Conservation (phyloP, 35 echinoderm and acorn worm species). For the Hemicentrotus pulcherrimus region DNA sequence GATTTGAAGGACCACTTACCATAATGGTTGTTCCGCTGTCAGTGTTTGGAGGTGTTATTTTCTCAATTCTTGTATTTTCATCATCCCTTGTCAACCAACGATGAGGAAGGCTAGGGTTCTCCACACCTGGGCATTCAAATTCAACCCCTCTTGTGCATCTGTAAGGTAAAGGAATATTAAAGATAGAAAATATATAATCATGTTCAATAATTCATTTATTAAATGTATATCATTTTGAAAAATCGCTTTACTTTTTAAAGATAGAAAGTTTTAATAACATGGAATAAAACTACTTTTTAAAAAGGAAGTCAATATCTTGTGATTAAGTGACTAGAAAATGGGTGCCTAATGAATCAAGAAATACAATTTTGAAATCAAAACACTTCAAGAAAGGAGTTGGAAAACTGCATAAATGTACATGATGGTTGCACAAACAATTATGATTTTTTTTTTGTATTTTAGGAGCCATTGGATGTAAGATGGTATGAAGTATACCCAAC, state of each 20-base stretch:
- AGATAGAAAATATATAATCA: not conserved
- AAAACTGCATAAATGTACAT: too few species aligned
- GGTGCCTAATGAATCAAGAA: too few species aligned
- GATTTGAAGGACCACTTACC: constrained; percentile 34
- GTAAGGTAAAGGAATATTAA: not conserved
- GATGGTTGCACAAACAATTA: too few species aligned
- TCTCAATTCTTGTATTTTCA: constrained; percentile 52
- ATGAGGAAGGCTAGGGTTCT: constrained; percentile 18
- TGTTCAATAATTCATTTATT: too few species aligned
- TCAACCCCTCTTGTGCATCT: constrained; percentile 71
- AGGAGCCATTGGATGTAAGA: not conserved
- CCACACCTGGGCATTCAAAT: constrained; percentile 58
- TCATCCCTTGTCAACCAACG: constrained; percentile 64
- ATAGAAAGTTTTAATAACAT: too few species aligned
- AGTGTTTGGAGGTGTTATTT: constrained; percentile 71
- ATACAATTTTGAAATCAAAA: not conserved
- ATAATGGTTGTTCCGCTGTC: constrained; percentile 37
- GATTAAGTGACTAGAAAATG: too few species aligned
- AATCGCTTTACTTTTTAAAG: too few species aligned
- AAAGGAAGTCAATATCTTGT: too few species aligned
- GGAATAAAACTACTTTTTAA: too few species aligned
- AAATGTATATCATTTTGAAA: too few species aligned
- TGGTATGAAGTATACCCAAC: not conserved
- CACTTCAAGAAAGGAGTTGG: not conserved
- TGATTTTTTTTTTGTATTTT: too few species aligned